Conservation (phyloP, 2,797 vertebrate species). For the Pachyuromys duprasi region DNA sequence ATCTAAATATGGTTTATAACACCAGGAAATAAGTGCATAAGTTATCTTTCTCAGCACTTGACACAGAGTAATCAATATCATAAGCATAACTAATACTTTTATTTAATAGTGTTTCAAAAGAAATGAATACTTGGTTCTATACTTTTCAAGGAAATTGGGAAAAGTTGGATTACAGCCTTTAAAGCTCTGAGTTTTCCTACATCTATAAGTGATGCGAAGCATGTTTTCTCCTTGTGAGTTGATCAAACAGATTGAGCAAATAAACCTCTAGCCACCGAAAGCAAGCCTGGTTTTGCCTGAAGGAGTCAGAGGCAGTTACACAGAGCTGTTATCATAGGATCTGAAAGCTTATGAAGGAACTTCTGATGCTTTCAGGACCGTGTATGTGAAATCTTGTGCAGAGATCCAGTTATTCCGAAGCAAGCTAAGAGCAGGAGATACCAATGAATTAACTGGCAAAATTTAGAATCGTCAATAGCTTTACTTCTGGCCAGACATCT, state of each 20-base stretch:
- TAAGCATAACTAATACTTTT: slow-evolving; percentile 23
- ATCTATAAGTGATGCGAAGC: slow-evolving; percentile 58
- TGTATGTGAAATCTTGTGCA: slow-evolving; percentile 52
- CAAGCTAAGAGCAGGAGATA: slow-evolving; percentile 6
- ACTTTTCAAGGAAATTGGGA: slow-evolving; percentile 26
- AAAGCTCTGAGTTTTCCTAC: slow-evolving; percentile 45
- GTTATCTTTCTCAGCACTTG: background rate
- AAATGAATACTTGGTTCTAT: background rate
- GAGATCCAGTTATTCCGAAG: slow-evolving; percentile 34
- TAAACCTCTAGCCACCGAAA: slow-evolving; percentile 50
- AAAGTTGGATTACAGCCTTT: slow-evolving; percentile 9
- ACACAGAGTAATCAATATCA: background rate
- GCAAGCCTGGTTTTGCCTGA: slow-evolving; percentile 53
- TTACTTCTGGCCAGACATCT: slow-evolving; percentile 20
- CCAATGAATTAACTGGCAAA: slow-evolving; percentile 19
- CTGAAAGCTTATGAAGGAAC: slow-evolving; percentile 61
- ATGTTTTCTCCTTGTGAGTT: slow-evolving; percentile 41
- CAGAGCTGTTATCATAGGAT: slow-evolving; percentile 44
- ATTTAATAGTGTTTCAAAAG: slow-evolving; percentile 28
- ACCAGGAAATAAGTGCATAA: background rate
- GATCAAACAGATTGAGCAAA: slow-evolving; percentile 65
- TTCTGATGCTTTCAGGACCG: slow-evolving; percentile 48
- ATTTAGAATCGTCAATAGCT: slow-evolving; percentile 30
- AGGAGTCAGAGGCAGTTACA: slow-evolving; percentile 61
- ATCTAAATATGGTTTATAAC: background rate